phyloP scores from a whole-genome alignment of 2,888 invertebrate genomes.

The Xanthia icteritia region DNA sequence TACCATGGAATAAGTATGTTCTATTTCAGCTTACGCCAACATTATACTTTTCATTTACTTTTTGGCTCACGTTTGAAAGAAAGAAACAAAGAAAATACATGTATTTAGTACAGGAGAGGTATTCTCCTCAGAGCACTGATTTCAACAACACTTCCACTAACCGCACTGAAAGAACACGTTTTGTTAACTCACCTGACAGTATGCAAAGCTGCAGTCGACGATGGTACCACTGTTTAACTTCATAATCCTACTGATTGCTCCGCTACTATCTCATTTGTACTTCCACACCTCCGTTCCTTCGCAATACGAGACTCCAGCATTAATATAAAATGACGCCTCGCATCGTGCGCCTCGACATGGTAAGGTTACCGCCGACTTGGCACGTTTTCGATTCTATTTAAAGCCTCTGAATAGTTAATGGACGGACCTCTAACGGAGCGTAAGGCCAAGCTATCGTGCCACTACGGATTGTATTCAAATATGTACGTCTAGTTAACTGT shows the following conservation, averaged over 20 bases:
- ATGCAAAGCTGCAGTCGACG: background rate
- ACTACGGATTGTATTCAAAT: slow-evolving; percentile 61
- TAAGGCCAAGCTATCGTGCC: slow-evolving; percentile 57
- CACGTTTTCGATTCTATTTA: slow-evolving; percentile 89
- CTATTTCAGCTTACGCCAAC: background rate
- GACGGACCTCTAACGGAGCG: slow-evolving; percentile 62
- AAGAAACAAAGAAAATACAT: background rate
- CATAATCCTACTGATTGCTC: background rate
- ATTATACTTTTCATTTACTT: background rate
- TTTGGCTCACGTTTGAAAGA: background rate
- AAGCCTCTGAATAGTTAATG: slow-evolving; percentile 85
- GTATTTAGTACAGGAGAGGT: background rate
- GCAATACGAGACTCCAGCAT: slow-evolving; percentile 65
- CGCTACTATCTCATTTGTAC: background rate
- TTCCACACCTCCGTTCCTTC: slow-evolving; percentile 8
- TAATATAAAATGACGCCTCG: slow-evolving; percentile 78
- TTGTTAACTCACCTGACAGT: background rate
- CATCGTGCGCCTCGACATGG: slow-evolving; percentile 55
- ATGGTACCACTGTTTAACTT: no score
- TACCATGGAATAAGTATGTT: background rate
- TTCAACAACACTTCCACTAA: no score
- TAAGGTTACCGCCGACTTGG: slow-evolving; percentile 73
- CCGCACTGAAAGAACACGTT: background rate
- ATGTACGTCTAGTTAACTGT: slow-evolving; percentile 64
- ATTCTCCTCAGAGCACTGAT: no score